These are phyloP conservation scores for Scatophagus argus DNA, from an alignment of 2,113 vertebrate species.

Conservation along the genomic window DNA sequence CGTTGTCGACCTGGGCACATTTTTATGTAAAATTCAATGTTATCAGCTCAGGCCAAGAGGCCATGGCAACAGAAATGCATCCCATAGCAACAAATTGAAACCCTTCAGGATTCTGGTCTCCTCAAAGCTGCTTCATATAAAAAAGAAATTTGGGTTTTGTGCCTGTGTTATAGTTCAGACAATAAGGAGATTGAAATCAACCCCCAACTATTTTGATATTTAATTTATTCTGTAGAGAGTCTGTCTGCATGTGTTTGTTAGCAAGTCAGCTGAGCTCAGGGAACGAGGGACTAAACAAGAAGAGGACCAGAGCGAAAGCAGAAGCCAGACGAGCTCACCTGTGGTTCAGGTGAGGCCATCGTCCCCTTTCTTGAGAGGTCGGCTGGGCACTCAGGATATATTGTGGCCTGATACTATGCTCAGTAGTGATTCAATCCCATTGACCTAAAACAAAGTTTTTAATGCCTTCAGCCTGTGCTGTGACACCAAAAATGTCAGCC, in stretches of 20 bases:
- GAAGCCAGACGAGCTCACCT: no score
- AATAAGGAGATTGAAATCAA: background rate
- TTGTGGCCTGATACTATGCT: no score
- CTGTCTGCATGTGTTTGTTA: background rate
- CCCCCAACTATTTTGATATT: no score
- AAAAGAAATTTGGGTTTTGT: no score
- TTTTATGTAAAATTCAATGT: constrained; percentile 32
- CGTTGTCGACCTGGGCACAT: background rate
- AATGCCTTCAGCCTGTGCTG: no score
- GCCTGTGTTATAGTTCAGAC: no score
- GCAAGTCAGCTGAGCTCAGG: background rate
- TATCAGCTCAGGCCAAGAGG: constrained; percentile 21
- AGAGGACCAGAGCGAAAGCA: no score
- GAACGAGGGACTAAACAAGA: no score
- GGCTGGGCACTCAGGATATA: no score
- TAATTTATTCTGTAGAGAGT: background rate
- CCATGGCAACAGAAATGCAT: constrained; percentile 1
- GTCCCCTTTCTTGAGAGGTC: no score
- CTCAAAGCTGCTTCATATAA: background rate
- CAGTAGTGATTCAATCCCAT: no score
- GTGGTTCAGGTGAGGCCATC: background rate
- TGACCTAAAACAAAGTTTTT: no score
- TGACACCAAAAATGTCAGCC: background rate
- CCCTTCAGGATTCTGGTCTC: background rate
- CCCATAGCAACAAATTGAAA: background rate